Evolutionary conservation across 64 coral and sea anemone genomes (phyloP), one percentile per base, ranked within the genome.

Genomic region (Dendrophyllia cribrosa): DNA sequence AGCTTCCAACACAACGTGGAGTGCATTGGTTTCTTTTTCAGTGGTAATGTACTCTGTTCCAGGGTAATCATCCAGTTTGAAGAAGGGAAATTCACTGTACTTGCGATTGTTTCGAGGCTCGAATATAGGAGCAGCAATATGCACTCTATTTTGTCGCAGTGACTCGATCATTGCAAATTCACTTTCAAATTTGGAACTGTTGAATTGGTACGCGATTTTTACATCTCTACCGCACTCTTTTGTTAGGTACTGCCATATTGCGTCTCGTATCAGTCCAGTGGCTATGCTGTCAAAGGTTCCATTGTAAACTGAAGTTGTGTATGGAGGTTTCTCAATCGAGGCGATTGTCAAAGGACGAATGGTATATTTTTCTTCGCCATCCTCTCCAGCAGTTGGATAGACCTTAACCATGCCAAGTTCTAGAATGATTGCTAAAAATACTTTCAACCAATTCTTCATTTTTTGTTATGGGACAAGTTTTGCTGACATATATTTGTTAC

Each of bases 31-130:
- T 20, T 75, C 5, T 19, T 75, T 13, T n/a, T 50, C 15, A 20
- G 2, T 20, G 5, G 46, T 75, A 12, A 75, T 75, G 9, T 75
- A 75, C 19, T 51, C 72, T 6, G 72, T 75, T 4, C 72, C 72
- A 20, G 72, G 72, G 47, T 75, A 75, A 20, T 75, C 44, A 75
- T 75, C 45, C 43, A 75, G 44, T 75, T 75, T 50, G 12, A 75
- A 50, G 20, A 75, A 75, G 13, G 72, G 72, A 75, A 75, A 75
- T 75, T 75, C 46, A 75, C 9, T 19, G 17, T 75, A 75, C 11
- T 16, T 43, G 6, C 45, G 72, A 50, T 20, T 75, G 46, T 43
- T 49, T 49, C 43, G 13, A 12, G 7, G 45, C 47, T 75, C 72
- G 48, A 75, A 75, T 51, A 75, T 50, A 14, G 72, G 72, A 17